Evolutionary conservation across 2,888 invertebrate genomes (phyloP), one percentile per base, ranked within the genome.

Genomic region (Halictus quadricinctus): DNA sequence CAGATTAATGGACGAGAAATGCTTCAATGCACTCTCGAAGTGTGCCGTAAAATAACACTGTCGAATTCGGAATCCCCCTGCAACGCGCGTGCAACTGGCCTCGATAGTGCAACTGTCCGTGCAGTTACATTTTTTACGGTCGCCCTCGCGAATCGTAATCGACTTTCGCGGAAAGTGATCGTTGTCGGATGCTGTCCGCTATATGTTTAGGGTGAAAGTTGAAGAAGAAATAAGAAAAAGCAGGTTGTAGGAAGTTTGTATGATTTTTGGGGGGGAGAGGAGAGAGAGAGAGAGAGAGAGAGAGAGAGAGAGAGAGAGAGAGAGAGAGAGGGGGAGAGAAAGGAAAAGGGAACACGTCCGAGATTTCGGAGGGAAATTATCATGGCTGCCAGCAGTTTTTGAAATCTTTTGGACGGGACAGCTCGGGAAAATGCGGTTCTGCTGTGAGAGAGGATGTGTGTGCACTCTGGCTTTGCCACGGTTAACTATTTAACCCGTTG

Each of bases 91-190:
- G 43, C 4, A 72, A 77, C 36, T 48, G n/a, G 21, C 2, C 41
- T 15, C 29, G 36, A 29, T 8, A 36, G 2, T 12, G 36, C 6
- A 58, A 41, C 66, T 48, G 25, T 60, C n/a, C 15, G 18, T 15
- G 18, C 36, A 8, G 48, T 46, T 82, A 80, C 69, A 82, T 70
- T 80, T 82, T 82, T 82, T 70, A 60, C 73, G 58, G 41, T 41
- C 10, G 18, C 58, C 18, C 18, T 18, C 25, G n/a, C 70, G 43
- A 75, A 50, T 74, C 48, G 48, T 41, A 21, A 48, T 21, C 15
- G 15, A 12, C 50, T n/a, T n/a, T 36, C 18, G 13, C n/a, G 36
- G 7, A 41, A 75, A 75, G 72, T 60, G 74, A 80, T 74, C 81
- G 15, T 41, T 25, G 7, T 4, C 12, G 15, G 50, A 66, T 46